Conservation (phyloP, 2,113 vertebrate genomes). For the Leuciscus idus region DNA sequence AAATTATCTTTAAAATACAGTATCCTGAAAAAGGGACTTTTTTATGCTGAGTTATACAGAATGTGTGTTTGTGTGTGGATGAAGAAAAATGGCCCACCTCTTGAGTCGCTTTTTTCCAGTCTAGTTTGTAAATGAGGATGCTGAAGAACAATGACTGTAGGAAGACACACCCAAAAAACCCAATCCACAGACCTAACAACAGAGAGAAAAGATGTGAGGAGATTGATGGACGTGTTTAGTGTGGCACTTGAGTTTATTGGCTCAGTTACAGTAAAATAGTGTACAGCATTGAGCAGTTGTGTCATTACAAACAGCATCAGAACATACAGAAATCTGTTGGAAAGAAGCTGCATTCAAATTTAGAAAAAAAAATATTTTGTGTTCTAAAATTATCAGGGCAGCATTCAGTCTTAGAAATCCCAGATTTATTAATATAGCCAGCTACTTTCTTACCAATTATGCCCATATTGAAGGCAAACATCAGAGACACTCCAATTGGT, state of each 20-base stretch:
- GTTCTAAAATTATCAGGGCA: too few relatives aligned
- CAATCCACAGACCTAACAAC: constrained; percentile 83
- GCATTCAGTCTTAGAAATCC: background rate
- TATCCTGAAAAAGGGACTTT: too few relatives aligned
- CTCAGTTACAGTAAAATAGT: background rate
- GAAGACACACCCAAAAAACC: constrained; percentile 75
- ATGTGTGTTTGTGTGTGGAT: background rate
- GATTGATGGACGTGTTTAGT: background rate
- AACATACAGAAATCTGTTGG: background rate
- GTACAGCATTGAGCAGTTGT: background rate
- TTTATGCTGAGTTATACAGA: too few relatives aligned
- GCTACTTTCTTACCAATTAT: constrained; percentile 75
- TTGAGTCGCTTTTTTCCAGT: constrained; percentile 82
- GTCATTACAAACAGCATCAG: background rate
- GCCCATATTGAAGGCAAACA: constrained; percentile 80
- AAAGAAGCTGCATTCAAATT: too few relatives aligned
- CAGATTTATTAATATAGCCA: constrained; percentile 64
- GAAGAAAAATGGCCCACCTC: constrained; percentile 72
- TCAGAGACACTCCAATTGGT: constrained; percentile 78
- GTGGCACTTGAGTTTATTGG: background rate
- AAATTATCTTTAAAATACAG: too few relatives aligned
- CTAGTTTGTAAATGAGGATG: constrained; percentile 74
- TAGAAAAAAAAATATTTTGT: too few relatives aligned
- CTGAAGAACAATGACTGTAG: constrained; percentile 77
- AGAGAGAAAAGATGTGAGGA: background rate